Evolutionary conservation across 2,113 vertebrate species (phyloP).

Genomic region (Gobiocypris rarus): DNA sequence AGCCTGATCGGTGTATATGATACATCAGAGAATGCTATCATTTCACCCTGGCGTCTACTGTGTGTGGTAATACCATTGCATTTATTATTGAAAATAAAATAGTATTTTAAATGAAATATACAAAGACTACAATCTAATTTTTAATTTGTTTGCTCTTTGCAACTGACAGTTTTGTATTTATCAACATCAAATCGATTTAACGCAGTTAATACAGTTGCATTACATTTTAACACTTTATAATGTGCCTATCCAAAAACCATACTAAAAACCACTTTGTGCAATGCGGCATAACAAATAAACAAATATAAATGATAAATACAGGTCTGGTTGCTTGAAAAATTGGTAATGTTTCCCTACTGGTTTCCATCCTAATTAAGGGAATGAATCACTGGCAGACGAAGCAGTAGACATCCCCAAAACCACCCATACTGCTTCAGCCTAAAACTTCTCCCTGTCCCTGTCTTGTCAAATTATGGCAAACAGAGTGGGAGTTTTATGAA

Average conservation of each 20-base stretch:
- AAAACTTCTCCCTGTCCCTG: conserved; percentile 17
- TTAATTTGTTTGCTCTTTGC: not conserved
- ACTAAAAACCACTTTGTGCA: no score
- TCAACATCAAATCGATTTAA: not conserved
- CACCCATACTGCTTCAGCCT: not conserved
- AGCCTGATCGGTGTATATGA: no score
- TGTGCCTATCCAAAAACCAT: not conserved
- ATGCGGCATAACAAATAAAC: not conserved
- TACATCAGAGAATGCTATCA: no score
- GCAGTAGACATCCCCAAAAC: not conserved
- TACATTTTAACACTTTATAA: no score
- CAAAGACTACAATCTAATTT: not conserved
- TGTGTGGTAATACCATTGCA: no score
- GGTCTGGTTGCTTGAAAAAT: not conserved
- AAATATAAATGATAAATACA: not conserved
- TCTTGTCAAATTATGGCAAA: conserved; percentile 21
- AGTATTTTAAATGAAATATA: not conserved
- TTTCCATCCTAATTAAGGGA: not conserved
- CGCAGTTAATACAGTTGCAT: no score
- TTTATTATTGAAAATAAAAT: no score
- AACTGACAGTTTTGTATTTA: no score
- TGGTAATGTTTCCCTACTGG: not conserved
- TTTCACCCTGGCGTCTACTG: no score
- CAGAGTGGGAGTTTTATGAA: conserved; percentile 21
- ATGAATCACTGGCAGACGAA: not conserved